These are phyloP conservation scores for Therioaphis trifolii DNA, from an alignment of 2,888 invertebrate species.

Conservation along the genomic window DNA sequence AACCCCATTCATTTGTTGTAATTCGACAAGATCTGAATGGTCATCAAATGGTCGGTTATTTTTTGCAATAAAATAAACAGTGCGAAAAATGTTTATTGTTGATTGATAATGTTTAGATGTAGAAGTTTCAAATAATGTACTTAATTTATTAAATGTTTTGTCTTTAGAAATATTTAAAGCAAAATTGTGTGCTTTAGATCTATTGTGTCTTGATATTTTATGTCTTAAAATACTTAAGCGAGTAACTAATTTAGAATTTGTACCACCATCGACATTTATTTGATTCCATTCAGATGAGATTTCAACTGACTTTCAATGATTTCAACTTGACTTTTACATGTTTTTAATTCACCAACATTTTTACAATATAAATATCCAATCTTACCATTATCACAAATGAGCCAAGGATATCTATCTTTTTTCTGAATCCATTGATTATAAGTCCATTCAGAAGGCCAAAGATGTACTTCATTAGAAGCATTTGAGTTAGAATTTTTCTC, in stretches of 20 bases:
- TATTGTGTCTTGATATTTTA: too few species aligned
- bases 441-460: slow-evolving; percentile 32
- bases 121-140: background rate
- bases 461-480: slow-evolving; percentile 1
- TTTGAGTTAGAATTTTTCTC: slow-evolving; percentile 11
- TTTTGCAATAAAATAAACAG: slow-evolving; percentile 23
- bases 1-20: slow-evolving; percentile 10
- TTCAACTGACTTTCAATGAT: too few species aligned
- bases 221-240: background rate
- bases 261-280: slow-evolving; percentile 13
- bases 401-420: slow-evolving; percentile 30
- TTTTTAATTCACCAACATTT: slow-evolving; percentile 23
- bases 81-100: background rate
- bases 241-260: background rate
- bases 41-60: slow-evolving; percentile 11
- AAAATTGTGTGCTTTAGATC: too few species aligned
- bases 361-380: slow-evolving; percentile 16
- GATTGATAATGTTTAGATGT: too few species aligned
- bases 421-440: slow-evolving; percentile 22
- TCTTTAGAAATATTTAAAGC: slow-evolving; percentile 8
- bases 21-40: slow-evolving; percentile 8
- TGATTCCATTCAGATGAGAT: slow-evolving; percentile 10
- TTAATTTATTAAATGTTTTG: background rate
- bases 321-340: slow-evolving; percentile 19
- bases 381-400: slow-evolving; percentile 15